phyloP scores from a whole-genome alignment of 1,140 invertebrate genomes.

The Babylonia areolata region DNA sequence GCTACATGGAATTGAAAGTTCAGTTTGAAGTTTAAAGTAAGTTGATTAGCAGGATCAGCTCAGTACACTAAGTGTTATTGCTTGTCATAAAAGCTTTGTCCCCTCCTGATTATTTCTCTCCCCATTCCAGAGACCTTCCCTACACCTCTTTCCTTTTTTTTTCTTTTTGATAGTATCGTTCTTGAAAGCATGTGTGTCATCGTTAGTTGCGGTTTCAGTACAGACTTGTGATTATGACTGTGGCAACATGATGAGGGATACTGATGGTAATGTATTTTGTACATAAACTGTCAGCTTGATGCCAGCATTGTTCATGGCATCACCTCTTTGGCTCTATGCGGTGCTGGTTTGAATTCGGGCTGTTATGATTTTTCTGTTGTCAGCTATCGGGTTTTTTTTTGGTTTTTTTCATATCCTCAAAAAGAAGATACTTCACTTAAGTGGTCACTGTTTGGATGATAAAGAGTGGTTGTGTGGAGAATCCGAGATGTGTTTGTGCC shows the following conservation, averaged over 20 bases:
- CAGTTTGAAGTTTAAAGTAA: no score
- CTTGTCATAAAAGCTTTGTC: neutral
- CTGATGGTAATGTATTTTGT: neutral
- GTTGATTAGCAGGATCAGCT: no score
- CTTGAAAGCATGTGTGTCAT: neutral
- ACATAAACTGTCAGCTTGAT: neutral
- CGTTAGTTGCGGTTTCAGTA: conserved; percentile 2
- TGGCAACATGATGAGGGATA: neutral
- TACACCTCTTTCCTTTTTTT: neutral
- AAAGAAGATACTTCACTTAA: neutral
- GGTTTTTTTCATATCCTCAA: no score
- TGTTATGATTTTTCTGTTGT: neutral
- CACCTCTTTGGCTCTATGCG: neutral
- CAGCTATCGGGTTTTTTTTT: no score
- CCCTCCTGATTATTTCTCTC: neutral
- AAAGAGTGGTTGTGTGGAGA: neutral
- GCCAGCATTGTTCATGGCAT: neutral
- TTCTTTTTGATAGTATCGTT: neutral
- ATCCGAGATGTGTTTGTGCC: neutral
- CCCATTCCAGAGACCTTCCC: neutral
- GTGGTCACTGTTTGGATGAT: neutral
- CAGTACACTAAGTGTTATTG: neutral
- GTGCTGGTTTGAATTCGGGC: neutral
- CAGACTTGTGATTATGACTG: neutral
- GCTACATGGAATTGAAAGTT: no score